These are phyloP conservation scores for Invenusta paracnida DNA, from an alignment of 2,888 invertebrate species.

Conservation along the genomic window DNA sequence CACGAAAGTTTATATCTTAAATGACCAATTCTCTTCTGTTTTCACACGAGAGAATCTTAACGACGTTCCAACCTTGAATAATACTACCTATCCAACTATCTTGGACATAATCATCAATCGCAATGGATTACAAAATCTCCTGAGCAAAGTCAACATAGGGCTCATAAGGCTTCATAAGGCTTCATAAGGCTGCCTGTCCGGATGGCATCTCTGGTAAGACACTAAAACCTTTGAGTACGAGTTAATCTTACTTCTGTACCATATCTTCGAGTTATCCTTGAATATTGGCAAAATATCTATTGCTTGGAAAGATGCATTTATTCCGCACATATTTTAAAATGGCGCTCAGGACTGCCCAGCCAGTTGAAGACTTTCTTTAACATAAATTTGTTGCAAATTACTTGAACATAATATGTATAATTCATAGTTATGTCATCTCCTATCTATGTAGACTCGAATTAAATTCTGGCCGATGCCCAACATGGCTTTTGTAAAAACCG, in stretches of 20 bases:
- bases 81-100: background rate
- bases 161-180: too few species aligned
- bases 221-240: constrained; percentile 20
- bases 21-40: constrained; percentile 21
- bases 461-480: background rate
- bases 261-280: constrained; percentile 9
- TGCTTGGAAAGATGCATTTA: constrained; percentile 40
- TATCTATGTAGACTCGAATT: too few species aligned
- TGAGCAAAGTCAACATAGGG: constrained; percentile 11
- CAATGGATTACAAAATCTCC: constrained; percentile 17
- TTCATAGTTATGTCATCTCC: background rate
- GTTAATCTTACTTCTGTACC: background rate
- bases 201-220: constrained; percentile 22
- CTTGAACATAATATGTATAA: constrained; percentile 34
- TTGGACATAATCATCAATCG: background rate
- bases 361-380: constrained; percentile 40
- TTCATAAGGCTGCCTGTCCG: background rate
- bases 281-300: background rate
- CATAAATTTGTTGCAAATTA: constrained; percentile 35
- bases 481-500: constrained; percentile 1
- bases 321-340: constrained; percentile 41
- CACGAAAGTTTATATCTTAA: constrained; percentile 5
- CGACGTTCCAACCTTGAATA: background rate
- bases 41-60: background rate
- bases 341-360: background rate